Evolutionary conservation across 2,797 vertebrate species (phyloP), one percentile per base, ranked within the genome.

Genomic region (Taeniopygia guttata): DNA sequence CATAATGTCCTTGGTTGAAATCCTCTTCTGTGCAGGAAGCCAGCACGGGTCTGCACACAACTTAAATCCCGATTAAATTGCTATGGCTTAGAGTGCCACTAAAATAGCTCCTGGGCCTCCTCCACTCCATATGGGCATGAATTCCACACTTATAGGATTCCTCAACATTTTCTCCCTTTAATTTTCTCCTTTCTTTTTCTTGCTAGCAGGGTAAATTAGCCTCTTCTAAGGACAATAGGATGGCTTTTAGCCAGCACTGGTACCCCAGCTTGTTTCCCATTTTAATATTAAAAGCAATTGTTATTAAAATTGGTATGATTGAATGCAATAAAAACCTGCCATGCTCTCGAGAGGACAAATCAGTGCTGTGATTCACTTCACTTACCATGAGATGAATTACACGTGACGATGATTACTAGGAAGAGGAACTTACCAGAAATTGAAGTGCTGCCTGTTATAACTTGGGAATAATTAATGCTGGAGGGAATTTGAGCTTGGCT

Each of bases 41-140:
- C 64, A 89, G 62, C 43, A 11, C 6, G 7, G 51, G 51, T 81
- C 79, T 67, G 51, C 0, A 0, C 43, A 78, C 48, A 72, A 25
- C 46, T 69, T 52, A 93, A 95, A 95, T 96, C 89, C 93, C 64
- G 48, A 78, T 94, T 85, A 89, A 96, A 96, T 95, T 95, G 81
- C 90, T 77, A 64, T 11, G 89, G 84, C 87, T 94, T 95, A 87
- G 81, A 89, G 87, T n/a, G 27, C 46, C 58, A 78, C 58, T 79
- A n/a, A 91, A 96, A 94, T 67, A 94, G 69, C 91, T 95, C 58
- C 90, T 80, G 82, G 89, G 79, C 73, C 84, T 92, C 62, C 52
- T 30, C 36, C 1, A 9, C 34, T 81, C 72, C 83, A 75, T 76
- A 94, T 1, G 2, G 54, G 32, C 32, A 72, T 15, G 7, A 91